These are phyloP conservation scores for Phthorimaea operculella DNA, from an alignment of 1,140 invertebrate genomes.

Conservation along the genomic window DNA sequence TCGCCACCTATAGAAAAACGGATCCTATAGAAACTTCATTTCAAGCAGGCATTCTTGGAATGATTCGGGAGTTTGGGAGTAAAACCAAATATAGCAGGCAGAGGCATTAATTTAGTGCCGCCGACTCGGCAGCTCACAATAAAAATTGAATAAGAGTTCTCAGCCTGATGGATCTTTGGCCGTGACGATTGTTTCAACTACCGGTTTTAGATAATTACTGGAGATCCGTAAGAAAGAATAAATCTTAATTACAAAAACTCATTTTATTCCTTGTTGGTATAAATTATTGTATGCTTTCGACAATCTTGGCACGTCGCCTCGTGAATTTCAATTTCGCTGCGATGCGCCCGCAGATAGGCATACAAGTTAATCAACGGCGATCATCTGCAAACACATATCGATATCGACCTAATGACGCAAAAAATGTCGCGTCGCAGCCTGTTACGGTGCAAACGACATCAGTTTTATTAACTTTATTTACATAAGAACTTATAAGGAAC, in stretches of 20 bases:
- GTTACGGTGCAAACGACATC: not conserved
- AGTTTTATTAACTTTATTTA: not conserved
- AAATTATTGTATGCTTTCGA: too few relatives aligned
- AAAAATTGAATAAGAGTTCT: slow-evolving; percentile 26
- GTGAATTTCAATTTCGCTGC: too few relatives aligned
- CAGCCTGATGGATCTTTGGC: slow-evolving; percentile 20
- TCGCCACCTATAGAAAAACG: too few relatives aligned
- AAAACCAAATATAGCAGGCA: too few relatives aligned
- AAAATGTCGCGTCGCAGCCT: not conserved
- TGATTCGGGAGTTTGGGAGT: too few relatives aligned
- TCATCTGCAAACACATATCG: not conserved
- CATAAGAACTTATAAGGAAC: slow-evolving; percentile 1
- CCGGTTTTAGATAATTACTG: slow-evolving; percentile 38
- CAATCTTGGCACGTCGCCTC: too few relatives aligned
- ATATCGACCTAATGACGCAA: not conserved
- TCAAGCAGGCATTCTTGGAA: too few relatives aligned
- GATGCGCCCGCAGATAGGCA: not conserved
- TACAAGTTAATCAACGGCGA: not conserved
- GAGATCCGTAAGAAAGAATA: slow-evolving; percentile 12
- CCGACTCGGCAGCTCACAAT: slow-evolving; percentile 9
- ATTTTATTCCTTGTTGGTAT: too few relatives aligned
- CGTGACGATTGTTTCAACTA: slow-evolving; percentile 42
- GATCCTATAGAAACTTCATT: too few relatives aligned
- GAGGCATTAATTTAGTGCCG: too few relatives aligned
- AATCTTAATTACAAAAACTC: too few relatives aligned